Evolutionary conservation across 2,113 vertebrate species (phyloP), one percentile per base, ranked within the genome.

Genomic region (Beaufortia kweichowensis): DNA sequence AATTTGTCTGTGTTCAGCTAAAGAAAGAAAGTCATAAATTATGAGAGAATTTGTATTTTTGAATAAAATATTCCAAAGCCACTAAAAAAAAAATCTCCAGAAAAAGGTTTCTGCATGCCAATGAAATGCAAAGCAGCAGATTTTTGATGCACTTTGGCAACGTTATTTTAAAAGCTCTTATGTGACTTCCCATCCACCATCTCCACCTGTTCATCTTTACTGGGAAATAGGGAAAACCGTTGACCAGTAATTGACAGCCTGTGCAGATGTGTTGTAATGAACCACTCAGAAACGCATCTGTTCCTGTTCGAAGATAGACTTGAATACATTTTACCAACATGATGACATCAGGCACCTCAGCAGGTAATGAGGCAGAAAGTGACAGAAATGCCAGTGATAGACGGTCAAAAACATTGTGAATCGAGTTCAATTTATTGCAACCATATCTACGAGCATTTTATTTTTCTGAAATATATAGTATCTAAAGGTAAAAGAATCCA

Each of bases 261-360:
- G 48, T 67, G 65, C 64, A 61, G 31, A 57, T 73, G 62, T 82
- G 72, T 60, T 71, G 17, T 75, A 76, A 85, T 79, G 26, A 79
- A 55, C 53, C 70, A 31, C 64, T 81, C 80, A 81, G 79, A 29
- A 74, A 68, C 60, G 67, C 77, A 76, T 78, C 72, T 83, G 67
- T n/a, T 80, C 21, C 41, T 39, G 43, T 39, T 70, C 64, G 61
- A 28, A 64, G 17, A 67, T n/a, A 55, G 50, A 77, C 29, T 17
- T 29, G 31, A 60, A 61, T 61, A 28, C 35, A 10, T 43, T 59
- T 73, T 60, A 61, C 15, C 56, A 21, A 46, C 17, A 73, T 31
- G 35, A 24, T 57, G 53, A 41, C 31, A 73, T 60, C 55, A 43
- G 70, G 39, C 39, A 61, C 56, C 24, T 73, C n/a, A 43, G 55